phyloP scores from a whole-genome alignment of 2,888 invertebrate genomes.

The Hemistola chrysoprasaria region DNA sequence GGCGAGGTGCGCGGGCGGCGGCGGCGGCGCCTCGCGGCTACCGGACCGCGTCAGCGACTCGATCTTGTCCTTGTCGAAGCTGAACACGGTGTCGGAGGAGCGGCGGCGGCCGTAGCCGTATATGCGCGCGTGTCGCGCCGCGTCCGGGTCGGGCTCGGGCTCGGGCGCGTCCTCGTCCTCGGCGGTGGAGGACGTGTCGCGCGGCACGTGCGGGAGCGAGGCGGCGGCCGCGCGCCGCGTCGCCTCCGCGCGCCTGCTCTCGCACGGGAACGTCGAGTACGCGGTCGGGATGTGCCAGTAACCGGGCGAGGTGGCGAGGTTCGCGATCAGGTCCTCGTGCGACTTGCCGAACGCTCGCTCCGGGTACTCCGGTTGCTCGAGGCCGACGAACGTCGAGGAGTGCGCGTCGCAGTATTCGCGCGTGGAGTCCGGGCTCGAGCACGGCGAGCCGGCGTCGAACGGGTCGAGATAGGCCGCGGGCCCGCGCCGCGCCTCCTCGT shows the following conservation, averaged over 20 bases:
- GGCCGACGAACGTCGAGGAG: conserved; percentile 64
- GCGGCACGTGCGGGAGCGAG: conserved; percentile 82
- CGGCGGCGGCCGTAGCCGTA: conserved; percentile 83
- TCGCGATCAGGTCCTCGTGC: conserved; percentile 83
- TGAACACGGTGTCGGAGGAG: conserved; percentile 88
- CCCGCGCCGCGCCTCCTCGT: conserved; percentile 62
- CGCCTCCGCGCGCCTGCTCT: conserved; percentile 78
- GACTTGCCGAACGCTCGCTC: conserved; percentile 82
- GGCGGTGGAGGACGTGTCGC: conserved; percentile 51
- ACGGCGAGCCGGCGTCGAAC: conserved; percentile 78
- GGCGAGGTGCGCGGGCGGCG: conserved; percentile 74
- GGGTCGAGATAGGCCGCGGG: conserved; percentile 68
- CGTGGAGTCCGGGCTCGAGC: conserved; percentile 85
- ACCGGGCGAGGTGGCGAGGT: conserved; percentile 68
- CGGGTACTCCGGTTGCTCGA: conserved; percentile 71
- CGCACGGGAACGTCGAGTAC: conserved; percentile 84
- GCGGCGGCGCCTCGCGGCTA: conserved; percentile 23
- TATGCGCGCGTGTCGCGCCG: conserved; percentile 68
- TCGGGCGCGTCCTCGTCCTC: conserved; percentile 74
- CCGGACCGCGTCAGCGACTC: conserved; percentile 84
- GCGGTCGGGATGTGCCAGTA: conserved; percentile 82
- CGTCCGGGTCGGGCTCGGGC: conserved; percentile 74
- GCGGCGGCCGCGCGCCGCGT: conserved; percentile 85
- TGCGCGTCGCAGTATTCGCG: conserved; percentile 82
- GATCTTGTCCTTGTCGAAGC: conserved; percentile 89